These are phyloP conservation scores for Perccottus glenii DNA, from an alignment of 2,113 vertebrate species.

Conservation along the genomic window DNA sequence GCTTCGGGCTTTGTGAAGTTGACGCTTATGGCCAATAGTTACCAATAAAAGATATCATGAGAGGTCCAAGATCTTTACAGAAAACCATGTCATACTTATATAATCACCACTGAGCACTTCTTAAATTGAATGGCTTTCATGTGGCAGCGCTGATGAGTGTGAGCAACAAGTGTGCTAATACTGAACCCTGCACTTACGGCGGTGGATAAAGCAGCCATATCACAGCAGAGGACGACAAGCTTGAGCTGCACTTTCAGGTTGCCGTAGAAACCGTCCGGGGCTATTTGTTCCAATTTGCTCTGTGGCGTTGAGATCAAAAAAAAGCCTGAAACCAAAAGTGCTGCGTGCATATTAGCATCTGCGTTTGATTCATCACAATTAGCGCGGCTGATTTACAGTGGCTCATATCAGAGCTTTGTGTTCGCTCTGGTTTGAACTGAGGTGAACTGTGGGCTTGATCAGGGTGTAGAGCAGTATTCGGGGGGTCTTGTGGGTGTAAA, in stretches of 20 bases:
- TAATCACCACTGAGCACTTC: neutral
- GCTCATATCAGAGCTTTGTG: neutral
- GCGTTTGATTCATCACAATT: slow-evolving; percentile 37
- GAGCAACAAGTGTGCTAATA: neutral
- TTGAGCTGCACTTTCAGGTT: slow-evolving; percentile 63
- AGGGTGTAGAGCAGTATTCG: no score
- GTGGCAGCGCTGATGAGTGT: neutral
- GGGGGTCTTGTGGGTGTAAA: slow-evolving; percentile 27
- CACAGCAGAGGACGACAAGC: slow-evolving; percentile 21
- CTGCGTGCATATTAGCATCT: slow-evolving; percentile 51
- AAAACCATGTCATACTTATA: neutral
- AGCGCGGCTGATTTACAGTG: slow-evolving; percentile 20
- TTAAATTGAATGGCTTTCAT: neutral
- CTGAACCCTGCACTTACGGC: neutral
- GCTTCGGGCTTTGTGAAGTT: no score
- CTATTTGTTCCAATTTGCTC: slow-evolving; percentile 73
- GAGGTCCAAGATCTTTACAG: neutral
- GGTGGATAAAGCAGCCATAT: slow-evolving; percentile 31
- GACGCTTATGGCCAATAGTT: no score
- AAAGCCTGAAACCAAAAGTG: slow-evolving; percentile 26
- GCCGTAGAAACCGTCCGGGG: slow-evolving; percentile 72
- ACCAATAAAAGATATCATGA: no score
- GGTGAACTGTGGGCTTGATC: slow-evolving; percentile 26
- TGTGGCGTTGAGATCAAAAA: slow-evolving; percentile 60
- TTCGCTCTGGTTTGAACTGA: slow-evolving; percentile 23